Base-by-base conservation (phyloP, 2,888 invertebrate genomes). In the Calameuta filiformis region DNA sequence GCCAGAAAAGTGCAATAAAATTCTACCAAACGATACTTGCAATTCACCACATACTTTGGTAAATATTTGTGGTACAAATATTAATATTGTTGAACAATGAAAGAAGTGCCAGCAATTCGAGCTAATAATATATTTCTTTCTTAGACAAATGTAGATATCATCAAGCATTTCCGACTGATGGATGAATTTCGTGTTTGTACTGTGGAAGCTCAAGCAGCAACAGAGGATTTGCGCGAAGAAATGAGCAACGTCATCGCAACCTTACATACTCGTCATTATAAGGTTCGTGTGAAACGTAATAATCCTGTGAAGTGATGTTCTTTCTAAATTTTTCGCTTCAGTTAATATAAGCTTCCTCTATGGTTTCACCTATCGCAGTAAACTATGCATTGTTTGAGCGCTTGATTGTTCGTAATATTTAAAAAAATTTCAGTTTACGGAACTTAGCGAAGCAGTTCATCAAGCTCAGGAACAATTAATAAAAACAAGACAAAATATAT, bases 121-220 rank as follows among this genome's bases (percentile, higher is more conserved):
- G 15, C 9, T 23, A 71, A 31, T 71, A 71, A 12, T 71, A 30
- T 30, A 30, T 71, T 71, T 34, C 30, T 71, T 33, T 71, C 35
- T 12, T 35, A 78, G 78, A 68, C 68, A 12, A 78, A 73, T 23
- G 31, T 40, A 35, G 73, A 76, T 11, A n/a, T 33, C 15, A 23
- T 78, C 76, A 85, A 87, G 35, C 90, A 90, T 78, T 90, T 88
- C 69, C 86, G 86, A 68, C 86, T 88, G 79, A 91, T 91, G 89
- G 90, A 89, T 80, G 87, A 90, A 83, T 89, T 90, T 77, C 82
- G 88, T 84, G 75, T 89, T n/a, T 91, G 90, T 73, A 89, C 90
- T 35, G 88, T 90, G 9, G 90, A 91, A 79, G 90, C 88, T 37
- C 90, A 91, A 85, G 86, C 89, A 68, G 88, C 89, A 30, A 89